Conservation (phyloP, 2,797 vertebrate genomes). For the Fundulus diaphanus region DNA sequence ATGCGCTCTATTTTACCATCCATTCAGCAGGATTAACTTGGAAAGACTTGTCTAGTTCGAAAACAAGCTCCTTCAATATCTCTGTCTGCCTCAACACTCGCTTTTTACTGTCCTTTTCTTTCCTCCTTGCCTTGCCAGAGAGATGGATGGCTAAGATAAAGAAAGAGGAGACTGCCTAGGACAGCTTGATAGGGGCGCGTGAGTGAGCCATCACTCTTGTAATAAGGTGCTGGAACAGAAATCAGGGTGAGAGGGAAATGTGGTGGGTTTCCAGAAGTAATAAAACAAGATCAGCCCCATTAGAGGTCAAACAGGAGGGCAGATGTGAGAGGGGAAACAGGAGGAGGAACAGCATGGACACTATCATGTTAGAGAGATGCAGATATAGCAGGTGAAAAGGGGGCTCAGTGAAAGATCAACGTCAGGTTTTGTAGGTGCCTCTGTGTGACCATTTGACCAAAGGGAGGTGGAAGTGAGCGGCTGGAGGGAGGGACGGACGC, state of each 20-base stretch:
- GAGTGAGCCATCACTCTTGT: conserved; percentile 71
- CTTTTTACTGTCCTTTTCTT: conserved; percentile 31
- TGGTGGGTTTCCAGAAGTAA: conserved; percentile 4
- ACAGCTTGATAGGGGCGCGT: conserved; percentile 43
- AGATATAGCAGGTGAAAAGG: conserved; percentile 39
- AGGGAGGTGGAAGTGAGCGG: background rate
- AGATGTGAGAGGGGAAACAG: conserved; percentile 26
- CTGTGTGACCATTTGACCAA: conserved; percentile 14
- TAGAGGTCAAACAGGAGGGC: conserved; percentile 50
- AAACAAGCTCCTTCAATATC: conserved; percentile 20
- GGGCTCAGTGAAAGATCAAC: conserved; percentile 36
- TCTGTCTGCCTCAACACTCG: conserved; percentile 36
- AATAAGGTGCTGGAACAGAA: conserved; percentile 56
- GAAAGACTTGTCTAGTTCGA: conserved; percentile 26
- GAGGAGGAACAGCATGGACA: conserved; percentile 34
- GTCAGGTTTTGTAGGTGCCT: conserved; percentile 29
- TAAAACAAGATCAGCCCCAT: conserved; percentile 20
- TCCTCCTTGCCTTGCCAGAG: conserved; percentile 21
- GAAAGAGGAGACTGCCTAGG: conserved; percentile 48
- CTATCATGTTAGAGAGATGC: conserved; percentile 32
- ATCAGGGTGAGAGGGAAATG: conserved; percentile 40
- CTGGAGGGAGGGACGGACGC: background rate
- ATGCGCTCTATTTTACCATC: background rate
- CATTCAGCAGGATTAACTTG: conserved; percentile 19
- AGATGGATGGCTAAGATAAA: conserved; percentile 64